Evolutionary conservation across 2,113 vertebrate species (phyloP).

Genomic region (Phrynosoma blainvillii): DNA sequence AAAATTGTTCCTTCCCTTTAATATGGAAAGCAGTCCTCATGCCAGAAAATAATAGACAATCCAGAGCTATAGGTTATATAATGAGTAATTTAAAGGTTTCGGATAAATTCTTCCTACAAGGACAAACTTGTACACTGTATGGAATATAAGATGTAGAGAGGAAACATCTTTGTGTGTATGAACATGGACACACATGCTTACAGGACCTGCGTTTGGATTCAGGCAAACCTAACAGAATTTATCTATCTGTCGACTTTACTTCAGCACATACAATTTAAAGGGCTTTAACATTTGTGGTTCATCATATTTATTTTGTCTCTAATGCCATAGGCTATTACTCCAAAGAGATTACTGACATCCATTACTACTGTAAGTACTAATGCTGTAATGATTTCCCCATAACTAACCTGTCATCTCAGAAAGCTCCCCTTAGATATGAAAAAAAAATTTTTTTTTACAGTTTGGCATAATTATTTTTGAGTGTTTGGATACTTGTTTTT

Average conservation of each 20-base stretch:
- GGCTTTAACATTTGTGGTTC: slow-evolving; percentile 7
- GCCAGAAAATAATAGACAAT: not conserved
- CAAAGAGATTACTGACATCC: slow-evolving; percentile 91
- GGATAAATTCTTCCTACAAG: not conserved
- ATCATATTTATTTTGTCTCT: slow-evolving; percentile 14
- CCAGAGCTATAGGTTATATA: not conserved
- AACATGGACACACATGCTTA: not conserved
- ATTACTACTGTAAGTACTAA: slow-evolving; percentile 87
- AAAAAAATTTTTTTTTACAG: not conserved
- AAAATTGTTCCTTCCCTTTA: too few relatives aligned
- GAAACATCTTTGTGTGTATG: not conserved
- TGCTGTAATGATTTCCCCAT: not conserved
- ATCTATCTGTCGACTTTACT: not conserved
- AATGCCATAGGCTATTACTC: slow-evolving; percentile 88
- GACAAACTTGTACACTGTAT: not conserved
- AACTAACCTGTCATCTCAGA: not conserved
- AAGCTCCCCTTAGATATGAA: fast-evolving
- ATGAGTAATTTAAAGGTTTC: not conserved
- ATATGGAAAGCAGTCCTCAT: not conserved
- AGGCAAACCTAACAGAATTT: not conserved
- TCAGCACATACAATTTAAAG: not conserved
- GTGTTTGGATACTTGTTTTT: not conserved
- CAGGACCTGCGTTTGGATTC: not conserved
- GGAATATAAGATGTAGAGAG: not conserved
- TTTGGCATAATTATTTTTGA: not conserved